Evolutionary conservation across 2,888 invertebrate genomes (phyloP).

Genomic region (Scrobipalpa costella): DNA sequence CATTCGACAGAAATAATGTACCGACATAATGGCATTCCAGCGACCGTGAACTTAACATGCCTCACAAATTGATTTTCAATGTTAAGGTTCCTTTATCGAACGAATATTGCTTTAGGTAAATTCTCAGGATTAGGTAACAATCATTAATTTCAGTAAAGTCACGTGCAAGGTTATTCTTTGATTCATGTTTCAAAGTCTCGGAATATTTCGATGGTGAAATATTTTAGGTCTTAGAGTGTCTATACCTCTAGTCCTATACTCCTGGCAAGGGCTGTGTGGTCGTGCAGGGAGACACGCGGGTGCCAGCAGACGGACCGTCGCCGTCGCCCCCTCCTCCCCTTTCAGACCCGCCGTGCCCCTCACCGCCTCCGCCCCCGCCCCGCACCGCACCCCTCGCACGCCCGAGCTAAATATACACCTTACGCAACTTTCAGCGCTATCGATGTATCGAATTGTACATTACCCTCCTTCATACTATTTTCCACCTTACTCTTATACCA

Average conservation of each 20-base stretch:
- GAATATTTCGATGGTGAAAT: not conserved
- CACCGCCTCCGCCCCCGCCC: not conserved
- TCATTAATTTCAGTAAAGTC: not conserved
- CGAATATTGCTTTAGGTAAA: conserved; percentile 1
- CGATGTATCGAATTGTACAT: conserved; percentile 23
- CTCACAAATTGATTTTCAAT: conserved; percentile 15
- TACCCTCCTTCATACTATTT: conserved; percentile 2
- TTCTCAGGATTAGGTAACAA: not conserved
- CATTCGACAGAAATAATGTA: not conserved
- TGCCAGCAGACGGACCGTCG: conserved; percentile 44
- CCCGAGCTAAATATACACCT: conserved; percentile 41
- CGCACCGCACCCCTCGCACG: not conserved
- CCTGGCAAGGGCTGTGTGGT: conserved; percentile 9
- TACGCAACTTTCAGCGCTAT: conserved; percentile 38
- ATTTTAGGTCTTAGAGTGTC: not conserved
- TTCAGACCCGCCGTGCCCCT: too few relatives aligned
- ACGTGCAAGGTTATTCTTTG: not conserved
- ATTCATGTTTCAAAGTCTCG: not conserved
- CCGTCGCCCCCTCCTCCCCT: conserved; percentile 31
- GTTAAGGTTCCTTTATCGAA: conserved; percentile 18
- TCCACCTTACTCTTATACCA: not conserved
- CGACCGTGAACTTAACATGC: conserved; percentile 14
- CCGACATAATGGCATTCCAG: not conserved
- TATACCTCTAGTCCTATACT: not conserved
- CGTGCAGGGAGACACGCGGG: conserved; percentile 12